Evolutionary conservation across 1,140 invertebrate genomes (phyloP).

Genomic region (Drosophila kepulauana): DNA sequence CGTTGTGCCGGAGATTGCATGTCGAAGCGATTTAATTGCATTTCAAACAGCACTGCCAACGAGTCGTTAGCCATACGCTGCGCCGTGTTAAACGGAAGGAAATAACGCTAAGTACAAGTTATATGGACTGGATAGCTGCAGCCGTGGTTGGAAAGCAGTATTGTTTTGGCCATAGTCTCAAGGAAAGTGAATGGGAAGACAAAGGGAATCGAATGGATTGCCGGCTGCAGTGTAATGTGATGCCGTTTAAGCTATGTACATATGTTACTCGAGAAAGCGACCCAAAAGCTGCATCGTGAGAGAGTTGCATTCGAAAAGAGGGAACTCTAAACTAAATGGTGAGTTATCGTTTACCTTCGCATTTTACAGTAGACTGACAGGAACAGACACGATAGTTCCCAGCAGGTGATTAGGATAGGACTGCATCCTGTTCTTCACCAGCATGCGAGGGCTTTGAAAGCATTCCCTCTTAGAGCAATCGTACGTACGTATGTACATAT

Average conservation of each 20-base stretch:
- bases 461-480: too few relatives aligned
- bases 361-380: slow-evolving; percentile 15
- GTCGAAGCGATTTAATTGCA: slow-evolving; percentile 81
- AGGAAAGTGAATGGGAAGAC: slow-evolving; percentile 63
- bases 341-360: slow-evolving; percentile 55
- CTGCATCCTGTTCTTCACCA: too few relatives aligned
- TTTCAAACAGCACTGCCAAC: slow-evolving; percentile 78
- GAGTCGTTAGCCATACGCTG: slow-evolving; percentile 45
- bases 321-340: slow-evolving; percentile 60
- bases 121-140: slow-evolving; percentile 30
- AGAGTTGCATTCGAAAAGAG: slow-evolving; percentile 20
- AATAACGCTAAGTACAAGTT: slow-evolving; percentile 74
- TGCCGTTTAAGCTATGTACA: slow-evolving; percentile 57
- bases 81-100: slow-evolving; percentile 70
- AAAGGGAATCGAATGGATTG: slow-evolving; percentile 12
- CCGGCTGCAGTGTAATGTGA: slow-evolving; percentile 45
- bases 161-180: slow-evolving; percentile 51
- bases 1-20: slow-evolving; percentile 76
- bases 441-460: too few relatives aligned
- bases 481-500: too few relatives aligned
- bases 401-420: neutral
- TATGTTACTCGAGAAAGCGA: too few relatives aligned
- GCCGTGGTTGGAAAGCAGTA: slow-evolving; percentile 51
- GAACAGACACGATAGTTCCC: neutral
- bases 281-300: too few relatives aligned